Conservation (phyloP, 2,888 invertebrate species). For the Stenurella melanura region DNA sequence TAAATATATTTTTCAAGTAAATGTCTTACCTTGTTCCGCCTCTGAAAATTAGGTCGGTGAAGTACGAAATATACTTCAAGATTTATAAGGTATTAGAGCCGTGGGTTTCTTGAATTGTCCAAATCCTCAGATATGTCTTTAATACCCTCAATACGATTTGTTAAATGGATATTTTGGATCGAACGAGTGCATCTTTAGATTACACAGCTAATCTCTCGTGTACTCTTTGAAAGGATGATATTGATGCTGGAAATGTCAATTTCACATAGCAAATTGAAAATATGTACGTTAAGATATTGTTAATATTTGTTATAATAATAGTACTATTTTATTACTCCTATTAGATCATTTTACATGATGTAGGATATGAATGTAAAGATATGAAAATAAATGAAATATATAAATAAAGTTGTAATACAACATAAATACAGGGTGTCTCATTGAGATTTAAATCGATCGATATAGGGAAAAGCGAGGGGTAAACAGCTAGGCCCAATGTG, state of each 20-base stretch:
- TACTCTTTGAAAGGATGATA: not conserved
- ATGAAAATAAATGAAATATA: no score
- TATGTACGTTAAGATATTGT: not conserved
- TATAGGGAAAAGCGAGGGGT: no score
- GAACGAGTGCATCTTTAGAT: slow-evolving; percentile 13
- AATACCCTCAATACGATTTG: slow-evolving; percentile 20
- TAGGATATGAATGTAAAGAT: no score
- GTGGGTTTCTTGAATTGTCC: slow-evolving; percentile 1
- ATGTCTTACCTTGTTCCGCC: not conserved
- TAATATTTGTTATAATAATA: no score
- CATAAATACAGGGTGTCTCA: no score
- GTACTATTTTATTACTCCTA: no score
- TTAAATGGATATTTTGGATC: slow-evolving; percentile 22
- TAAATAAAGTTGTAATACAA: no score
- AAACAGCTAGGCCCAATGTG: no score
- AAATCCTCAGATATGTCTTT: slow-evolving; percentile 28
- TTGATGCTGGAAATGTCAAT: not conserved
- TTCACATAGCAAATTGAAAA: not conserved
- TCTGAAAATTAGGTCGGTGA: not conserved
- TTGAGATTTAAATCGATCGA: no score
- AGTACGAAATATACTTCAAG: not conserved
- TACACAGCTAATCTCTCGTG: slow-evolving; percentile 6
- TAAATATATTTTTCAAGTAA: no score
- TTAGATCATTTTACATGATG: no score
- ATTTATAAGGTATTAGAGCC: not conserved